phyloP scores from a whole-genome alignment of 2,113 vertebrate species.

The Ahaetulla prasina region DNA sequence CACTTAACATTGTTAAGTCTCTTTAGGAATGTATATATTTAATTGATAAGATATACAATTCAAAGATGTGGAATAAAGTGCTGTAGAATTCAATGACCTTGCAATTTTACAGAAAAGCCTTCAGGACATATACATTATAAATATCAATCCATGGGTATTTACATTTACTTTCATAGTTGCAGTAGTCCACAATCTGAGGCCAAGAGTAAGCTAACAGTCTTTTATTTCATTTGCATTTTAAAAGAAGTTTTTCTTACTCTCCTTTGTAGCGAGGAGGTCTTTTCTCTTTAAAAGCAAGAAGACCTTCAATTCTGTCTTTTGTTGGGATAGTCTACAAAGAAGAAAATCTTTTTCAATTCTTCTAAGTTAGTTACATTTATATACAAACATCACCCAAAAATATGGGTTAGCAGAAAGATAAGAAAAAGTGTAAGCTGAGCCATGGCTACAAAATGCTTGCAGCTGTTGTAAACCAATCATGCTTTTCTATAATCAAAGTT shows the following conservation, averaged over 20 bases:
- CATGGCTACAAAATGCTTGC: not conserved
- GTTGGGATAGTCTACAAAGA: slow-evolving; percentile 90
- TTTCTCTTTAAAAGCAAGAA: slow-evolving; percentile 96
- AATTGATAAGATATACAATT: slow-evolving; percentile 49
- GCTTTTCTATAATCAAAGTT: not conserved
- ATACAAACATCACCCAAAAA: not conserved
- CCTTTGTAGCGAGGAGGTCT: slow-evolving; percentile 87
- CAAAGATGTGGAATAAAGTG: slow-evolving; percentile 47
- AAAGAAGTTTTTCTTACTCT: slow-evolving; percentile 73
- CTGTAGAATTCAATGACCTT: slow-evolving; percentile 37
- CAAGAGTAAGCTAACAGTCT: slow-evolving; percentile 39
- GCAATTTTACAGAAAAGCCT: slow-evolving; percentile 42
- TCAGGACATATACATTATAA: slow-evolving; percentile 12
- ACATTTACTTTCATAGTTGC: slow-evolving; percentile 53
- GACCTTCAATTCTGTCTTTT: slow-evolving; percentile 93
- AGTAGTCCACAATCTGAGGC: slow-evolving; percentile 40
- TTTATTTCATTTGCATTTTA: slow-evolving; percentile 35
- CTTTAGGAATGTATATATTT: slow-evolving; percentile 62
- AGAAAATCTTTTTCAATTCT: slow-evolving; percentile 34
- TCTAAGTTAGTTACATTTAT: not conserved
- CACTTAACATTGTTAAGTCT: slow-evolving; percentile 50
- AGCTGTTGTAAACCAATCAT: not conserved
- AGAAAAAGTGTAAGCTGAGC: not conserved
- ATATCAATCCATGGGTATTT: not conserved
- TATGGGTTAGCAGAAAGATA: slow-evolving; percentile 6